Percentiles rank a stretch among this genome's conserved stretches.
Evolutionary conservation across 2,797 vertebrate species (phyloP).

Genomic region (Enteromius treurensis): DNA sequence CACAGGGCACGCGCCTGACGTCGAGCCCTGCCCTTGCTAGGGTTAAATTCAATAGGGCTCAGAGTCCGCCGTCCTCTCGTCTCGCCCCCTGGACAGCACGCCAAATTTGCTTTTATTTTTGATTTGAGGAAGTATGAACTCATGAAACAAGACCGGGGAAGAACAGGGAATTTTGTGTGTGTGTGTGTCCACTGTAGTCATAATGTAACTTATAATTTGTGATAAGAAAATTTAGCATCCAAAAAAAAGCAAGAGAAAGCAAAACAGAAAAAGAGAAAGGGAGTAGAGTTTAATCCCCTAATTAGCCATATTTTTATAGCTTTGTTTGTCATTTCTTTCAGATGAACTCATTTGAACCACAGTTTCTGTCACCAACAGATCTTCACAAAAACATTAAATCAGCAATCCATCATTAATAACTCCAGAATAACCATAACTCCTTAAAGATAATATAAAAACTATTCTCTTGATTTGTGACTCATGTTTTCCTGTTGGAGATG

Average conservation of each 20-base stretch:
- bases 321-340: background rate
- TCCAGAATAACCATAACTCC: background rate
- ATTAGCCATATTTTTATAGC: background rate
- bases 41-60: no score
- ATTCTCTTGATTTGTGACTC: background rate
- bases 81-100: no score
- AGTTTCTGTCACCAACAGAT: background rate
- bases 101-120: no score
- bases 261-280: background rate
- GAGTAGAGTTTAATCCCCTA: background rate
- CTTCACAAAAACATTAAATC: background rate
- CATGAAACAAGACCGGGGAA: background rate
- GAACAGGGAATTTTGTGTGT: background rate
- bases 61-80: no score
- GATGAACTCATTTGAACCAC: background rate
- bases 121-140: no score
- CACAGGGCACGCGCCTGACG: no score
- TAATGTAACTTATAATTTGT: background rate
- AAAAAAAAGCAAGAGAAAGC: background rate
- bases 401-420: background rate
- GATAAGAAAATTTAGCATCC: background rate
- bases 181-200: background rate
- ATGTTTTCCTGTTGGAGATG: background rate
- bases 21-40: no score
- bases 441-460: background rate